These are phyloP conservation scores for Dipus sagitta DNA, from an alignment of 2,797 vertebrate species.

Conservation along the genomic window DNA sequence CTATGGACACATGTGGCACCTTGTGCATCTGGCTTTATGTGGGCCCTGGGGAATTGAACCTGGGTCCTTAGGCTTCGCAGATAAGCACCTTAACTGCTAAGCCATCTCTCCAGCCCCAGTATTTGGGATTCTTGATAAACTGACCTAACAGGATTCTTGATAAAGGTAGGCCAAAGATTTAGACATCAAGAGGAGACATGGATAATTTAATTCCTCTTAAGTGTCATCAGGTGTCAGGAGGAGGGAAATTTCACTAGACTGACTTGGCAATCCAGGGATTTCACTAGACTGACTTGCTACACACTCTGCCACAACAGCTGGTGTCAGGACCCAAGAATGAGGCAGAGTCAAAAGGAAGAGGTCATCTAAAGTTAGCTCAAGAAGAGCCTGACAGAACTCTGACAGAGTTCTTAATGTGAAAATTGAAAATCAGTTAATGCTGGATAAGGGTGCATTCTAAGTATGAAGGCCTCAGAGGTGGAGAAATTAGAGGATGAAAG, in stretches of 20 bases:
- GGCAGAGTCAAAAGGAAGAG: neutral
- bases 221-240: neutral
- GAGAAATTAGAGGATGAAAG: neutral
- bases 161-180: neutral
- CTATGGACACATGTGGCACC: too few species aligned
- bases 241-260: neutral
- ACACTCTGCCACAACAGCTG: neutral
- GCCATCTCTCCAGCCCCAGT: too few species aligned
- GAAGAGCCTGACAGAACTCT: neutral
- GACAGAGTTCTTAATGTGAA: neutral
- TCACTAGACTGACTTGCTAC: neutral
- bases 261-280: too few species aligned
- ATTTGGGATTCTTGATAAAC: neutral
- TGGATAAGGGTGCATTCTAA: neutral
- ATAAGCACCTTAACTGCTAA: too few species aligned
- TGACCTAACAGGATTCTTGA: neutral
- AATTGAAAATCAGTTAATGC: neutral
- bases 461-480: neutral
- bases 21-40: too few species aligned
- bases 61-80: too few species aligned
- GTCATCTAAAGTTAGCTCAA: too few species aligned
- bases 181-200: neutral
- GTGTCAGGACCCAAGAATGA: neutral
- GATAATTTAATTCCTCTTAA: neutral
- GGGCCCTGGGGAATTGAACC: too few species aligned